These are phyloP conservation scores for Drosophila athabasca DNA, from an alignment of 1,140 invertebrate genomes.

Conservation along the genomic window DNA sequence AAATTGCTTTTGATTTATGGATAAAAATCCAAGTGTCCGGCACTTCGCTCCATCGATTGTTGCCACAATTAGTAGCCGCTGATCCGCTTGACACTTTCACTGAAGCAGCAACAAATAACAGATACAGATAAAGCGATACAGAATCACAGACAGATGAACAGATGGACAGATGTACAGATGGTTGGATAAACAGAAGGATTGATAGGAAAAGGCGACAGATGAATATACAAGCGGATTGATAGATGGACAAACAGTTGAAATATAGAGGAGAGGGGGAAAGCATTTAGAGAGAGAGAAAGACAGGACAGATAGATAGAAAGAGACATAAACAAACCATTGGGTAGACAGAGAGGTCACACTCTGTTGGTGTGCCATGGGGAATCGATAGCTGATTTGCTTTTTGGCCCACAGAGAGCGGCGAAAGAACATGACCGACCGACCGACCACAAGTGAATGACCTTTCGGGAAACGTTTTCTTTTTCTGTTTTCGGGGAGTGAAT, in stretches of 20 bases:
- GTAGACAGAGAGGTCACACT: too few relatives aligned
- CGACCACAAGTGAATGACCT: conserved; percentile 65
- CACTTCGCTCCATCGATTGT: neutral
- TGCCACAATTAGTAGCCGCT: neutral
- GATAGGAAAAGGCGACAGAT: too few relatives aligned
- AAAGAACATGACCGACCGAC: conserved; percentile 24
- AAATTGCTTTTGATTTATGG: neutral
- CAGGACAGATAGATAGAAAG: too few relatives aligned
- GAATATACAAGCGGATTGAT: too few relatives aligned
- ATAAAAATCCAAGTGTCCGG: neutral
- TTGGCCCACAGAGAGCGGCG: neutral
- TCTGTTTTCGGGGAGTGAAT: conserved; percentile 11
- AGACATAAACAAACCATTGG: too few relatives aligned
- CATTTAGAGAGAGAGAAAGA: too few relatives aligned
- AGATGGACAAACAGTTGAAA: too few relatives aligned
- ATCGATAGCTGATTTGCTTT: too few relatives aligned
- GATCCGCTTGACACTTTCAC: conserved; percentile 17
- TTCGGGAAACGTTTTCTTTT: conserved; percentile 49
- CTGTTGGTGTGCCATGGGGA: too few relatives aligned
- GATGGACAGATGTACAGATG: too few relatives aligned
- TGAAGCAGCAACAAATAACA: neutral
- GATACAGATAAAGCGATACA: neutral
- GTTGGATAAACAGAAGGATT: neutral
- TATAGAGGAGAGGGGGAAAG: too few relatives aligned
- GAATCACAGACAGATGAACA: neutral